Evolutionary conservation across 1,140 invertebrate species (phyloP).

Genomic region (Chlorops oryzae): DNA sequence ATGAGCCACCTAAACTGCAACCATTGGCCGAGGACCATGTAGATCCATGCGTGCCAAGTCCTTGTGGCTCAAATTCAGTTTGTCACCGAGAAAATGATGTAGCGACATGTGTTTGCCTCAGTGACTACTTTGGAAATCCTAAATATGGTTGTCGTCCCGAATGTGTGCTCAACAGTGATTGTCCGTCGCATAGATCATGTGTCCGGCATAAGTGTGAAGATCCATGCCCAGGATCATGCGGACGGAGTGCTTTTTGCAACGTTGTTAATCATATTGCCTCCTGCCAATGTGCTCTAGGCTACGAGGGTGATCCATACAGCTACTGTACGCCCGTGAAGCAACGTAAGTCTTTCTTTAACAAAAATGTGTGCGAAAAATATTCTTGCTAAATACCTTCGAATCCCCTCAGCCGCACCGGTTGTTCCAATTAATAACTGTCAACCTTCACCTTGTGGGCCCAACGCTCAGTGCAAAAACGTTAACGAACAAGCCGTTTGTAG

Average conservation of each 20-base stretch:
- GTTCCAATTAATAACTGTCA: constrained; percentile 61
- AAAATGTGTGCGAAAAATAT: background rate
- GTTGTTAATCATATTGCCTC: constrained; percentile 65
- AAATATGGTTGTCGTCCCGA: constrained; percentile 65
- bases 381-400: constrained; percentile 42
- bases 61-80: constrained; percentile 65
- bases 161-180: constrained; percentile 64
- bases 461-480: constrained; percentile 63
- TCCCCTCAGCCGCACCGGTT: constrained; percentile 35
- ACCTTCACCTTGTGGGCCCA: constrained; percentile 59
- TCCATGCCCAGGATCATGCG: constrained; percentile 67
- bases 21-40: constrained; percentile 45
- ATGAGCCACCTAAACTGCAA: constrained; percentile 53
- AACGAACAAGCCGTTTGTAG: constrained; percentile 70
- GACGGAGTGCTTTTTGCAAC: constrained; percentile 62
- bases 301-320: constrained; percentile 60
- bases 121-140: constrained; percentile 62
- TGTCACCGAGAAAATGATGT: constrained; percentile 57
- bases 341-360: constrained; percentile 33
- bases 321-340: constrained; percentile 42
- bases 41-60: constrained; percentile 61
- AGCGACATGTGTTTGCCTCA: constrained; percentile 61
- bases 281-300: constrained; percentile 59
- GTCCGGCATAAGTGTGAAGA: constrained; percentile 66
- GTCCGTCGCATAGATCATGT: constrained; percentile 59